Conservation (phyloP, 2,113 vertebrate genomes). For the Salvelinus fontinalis region DNA sequence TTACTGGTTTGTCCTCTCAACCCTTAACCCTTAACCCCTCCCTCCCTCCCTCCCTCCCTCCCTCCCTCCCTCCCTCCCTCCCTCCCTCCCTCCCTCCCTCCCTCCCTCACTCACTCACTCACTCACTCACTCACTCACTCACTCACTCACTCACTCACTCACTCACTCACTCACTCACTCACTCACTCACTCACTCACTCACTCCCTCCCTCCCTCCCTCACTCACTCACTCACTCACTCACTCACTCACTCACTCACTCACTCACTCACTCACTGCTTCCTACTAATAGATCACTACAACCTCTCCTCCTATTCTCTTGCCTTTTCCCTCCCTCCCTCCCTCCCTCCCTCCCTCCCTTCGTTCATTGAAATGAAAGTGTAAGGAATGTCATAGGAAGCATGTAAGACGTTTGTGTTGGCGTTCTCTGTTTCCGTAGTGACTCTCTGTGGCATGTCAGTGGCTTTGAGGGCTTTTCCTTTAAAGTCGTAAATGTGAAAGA, state of each 20-base stretch:
- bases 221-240: background rate
- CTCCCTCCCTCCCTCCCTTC: slow-evolving; percentile 47
- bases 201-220: slow-evolving; percentile 35
- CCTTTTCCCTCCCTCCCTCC: background rate
- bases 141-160: background rate
- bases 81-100: background rate
- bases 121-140: slow-evolving; percentile 32
- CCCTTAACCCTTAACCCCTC: background rate
- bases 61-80: background rate
- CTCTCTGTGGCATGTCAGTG: slow-evolving; percentile 39
- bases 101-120: background rate
- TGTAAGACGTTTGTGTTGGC: slow-evolving; percentile 67
- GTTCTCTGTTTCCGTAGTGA: slow-evolving; percentile 51
- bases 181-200: no score
- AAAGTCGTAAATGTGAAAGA: slow-evolving; percentile 26
- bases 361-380: slow-evolving; percentile 56
- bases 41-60: background rate
- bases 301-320: background rate
- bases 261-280: no score
- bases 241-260: no score
- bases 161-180: no score
- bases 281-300: no score
- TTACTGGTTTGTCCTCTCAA: no score
- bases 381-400: slow-evolving; percentile 73
- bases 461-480: slow-evolving; percentile 37